These are phyloP conservation scores for Orchesella flavescens DNA, from an alignment of 2,888 invertebrate genomes.

Conservation along the genomic window DNA sequence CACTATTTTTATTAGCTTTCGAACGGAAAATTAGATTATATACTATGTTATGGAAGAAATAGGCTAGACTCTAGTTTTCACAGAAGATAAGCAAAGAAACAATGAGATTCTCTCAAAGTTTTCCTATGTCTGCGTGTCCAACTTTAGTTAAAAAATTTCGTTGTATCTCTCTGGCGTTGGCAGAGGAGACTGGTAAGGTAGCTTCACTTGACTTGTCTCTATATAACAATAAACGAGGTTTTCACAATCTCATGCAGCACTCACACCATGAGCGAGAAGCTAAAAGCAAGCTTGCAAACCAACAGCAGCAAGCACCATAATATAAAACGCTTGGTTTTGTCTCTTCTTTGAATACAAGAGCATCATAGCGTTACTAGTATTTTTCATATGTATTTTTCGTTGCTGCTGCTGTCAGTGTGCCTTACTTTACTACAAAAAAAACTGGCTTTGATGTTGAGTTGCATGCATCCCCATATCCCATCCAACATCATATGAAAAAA, in stretches of 20 bases:
- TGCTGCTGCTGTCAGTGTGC: background rate
- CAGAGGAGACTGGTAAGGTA: constrained; percentile 61
- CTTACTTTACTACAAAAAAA: background rate
- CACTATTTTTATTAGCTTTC: too few species aligned
- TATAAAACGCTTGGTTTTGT: background rate
- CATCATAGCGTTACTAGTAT: background rate
- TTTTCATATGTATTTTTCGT: background rate
- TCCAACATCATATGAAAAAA: too few species aligned
- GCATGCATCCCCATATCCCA: too few species aligned
- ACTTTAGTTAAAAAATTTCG: background rate
- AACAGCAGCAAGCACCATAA: background rate
- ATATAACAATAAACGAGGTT: constrained; percentile 45
- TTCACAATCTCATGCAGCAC: background rate
- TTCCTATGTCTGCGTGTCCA: too few species aligned
- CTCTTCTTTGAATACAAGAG: background rate
- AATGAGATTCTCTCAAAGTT: too few species aligned
- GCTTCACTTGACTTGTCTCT: constrained; percentile 55
- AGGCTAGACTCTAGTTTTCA: too few species aligned
- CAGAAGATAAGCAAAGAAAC: too few species aligned
- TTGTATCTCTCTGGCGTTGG: constrained; percentile 64
- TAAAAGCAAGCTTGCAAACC: background rate
- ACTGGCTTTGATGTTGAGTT: too few species aligned
- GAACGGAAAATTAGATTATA: too few species aligned
- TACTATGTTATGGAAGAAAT: too few species aligned
- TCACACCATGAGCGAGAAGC: background rate